phyloP scores from a whole-genome alignment of 2,888 invertebrate genomes.

The Odontomyia ornata region DNA sequence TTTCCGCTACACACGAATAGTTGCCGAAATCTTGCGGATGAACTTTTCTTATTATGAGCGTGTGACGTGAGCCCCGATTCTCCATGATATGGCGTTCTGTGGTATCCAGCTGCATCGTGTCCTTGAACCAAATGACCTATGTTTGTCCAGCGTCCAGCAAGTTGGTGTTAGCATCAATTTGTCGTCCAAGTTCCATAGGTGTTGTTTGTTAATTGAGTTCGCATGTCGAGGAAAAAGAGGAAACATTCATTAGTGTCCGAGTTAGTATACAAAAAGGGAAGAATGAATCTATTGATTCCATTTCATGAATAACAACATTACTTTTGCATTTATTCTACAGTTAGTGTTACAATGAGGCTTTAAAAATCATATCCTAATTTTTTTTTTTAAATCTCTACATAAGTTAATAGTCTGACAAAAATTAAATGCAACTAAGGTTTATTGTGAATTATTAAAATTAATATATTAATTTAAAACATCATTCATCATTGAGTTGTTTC shows the following conservation, averaged over 20 bases:
- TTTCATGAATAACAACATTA: background rate
- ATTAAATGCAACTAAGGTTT: too few relatives aligned
- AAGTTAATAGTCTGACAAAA: too few relatives aligned
- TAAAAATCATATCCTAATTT: too few relatives aligned
- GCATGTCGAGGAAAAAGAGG: slow-evolving; percentile 25
- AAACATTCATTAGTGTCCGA: slow-evolving; percentile 34
- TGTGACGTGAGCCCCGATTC: slow-evolving; percentile 72
- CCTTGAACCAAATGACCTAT: slow-evolving; percentile 74
- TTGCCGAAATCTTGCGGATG: slow-evolving; percentile 75
- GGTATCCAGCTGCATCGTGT: slow-evolving; percentile 74
- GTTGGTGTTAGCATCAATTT: slow-evolving; percentile 8
- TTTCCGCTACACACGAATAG: slow-evolving; percentile 76
- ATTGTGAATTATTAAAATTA: too few relatives aligned
- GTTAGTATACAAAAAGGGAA: background rate
- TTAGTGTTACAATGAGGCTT: background rate
- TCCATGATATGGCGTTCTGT: slow-evolving; percentile 74
- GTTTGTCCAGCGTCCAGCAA: slow-evolving; percentile 8
- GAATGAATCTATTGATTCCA: background rate
- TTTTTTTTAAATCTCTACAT: too few relatives aligned
- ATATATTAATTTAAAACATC: too few relatives aligned
- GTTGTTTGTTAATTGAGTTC: slow-evolving; percentile 40
- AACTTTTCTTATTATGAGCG: slow-evolving; percentile 74
- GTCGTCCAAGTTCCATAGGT: slow-evolving; percentile 25
- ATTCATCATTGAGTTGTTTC: too few relatives aligned
- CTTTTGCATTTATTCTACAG: slow-evolving; percentile 5